A percentile compares a stretch with the other conserved stretches of the same genome.
Evolutionary conservation across 2,113 vertebrate genomes (phyloP).

Genomic region (Lophius piscatorius): DNA sequence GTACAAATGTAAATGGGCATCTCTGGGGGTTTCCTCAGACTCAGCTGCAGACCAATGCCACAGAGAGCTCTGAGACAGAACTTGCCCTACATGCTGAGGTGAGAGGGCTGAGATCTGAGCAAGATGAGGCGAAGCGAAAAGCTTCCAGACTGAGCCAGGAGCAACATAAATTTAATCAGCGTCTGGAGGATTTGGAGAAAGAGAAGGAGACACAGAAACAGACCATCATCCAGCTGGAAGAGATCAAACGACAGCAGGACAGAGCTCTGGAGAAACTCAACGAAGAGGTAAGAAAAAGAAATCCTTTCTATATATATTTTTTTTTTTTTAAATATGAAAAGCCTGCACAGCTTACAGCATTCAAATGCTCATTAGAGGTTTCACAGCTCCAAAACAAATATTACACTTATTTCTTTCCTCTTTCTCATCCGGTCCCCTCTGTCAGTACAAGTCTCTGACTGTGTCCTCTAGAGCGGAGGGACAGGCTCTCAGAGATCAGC

Average conservation of each 20-base stretch:
- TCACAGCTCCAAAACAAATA: background rate
- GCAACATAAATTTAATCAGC: slow-evolving; percentile 75
- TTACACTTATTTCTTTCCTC: slow-evolving; percentile 4
- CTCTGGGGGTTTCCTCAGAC: slow-evolving; percentile 46
- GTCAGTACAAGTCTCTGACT: slow-evolving; percentile 83
- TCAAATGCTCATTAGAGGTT: slow-evolving; percentile 9
- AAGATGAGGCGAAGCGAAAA: slow-evolving; percentile 82
- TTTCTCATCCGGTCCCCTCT: background rate
- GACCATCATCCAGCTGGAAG: slow-evolving; percentile 83
- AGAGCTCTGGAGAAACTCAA: slow-evolving; percentile 75
- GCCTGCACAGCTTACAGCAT: background rate
- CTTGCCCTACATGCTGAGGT: slow-evolving; percentile 81
- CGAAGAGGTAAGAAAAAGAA: slow-evolving; percentile 66
- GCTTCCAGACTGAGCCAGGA: slow-evolving; percentile 81
- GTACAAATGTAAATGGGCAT: background rate
- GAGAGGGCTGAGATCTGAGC: slow-evolving; percentile 79
- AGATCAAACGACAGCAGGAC: slow-evolving; percentile 84
- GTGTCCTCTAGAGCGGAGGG: slow-evolving; percentile 80
- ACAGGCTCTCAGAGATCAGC: slow-evolving; percentile 79
- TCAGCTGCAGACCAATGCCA: slow-evolving; percentile 66
- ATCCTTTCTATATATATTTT: background rate
- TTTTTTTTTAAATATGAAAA: background rate
- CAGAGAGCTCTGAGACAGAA: slow-evolving; percentile 75
- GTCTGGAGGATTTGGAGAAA: slow-evolving; percentile 79
- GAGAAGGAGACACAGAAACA: slow-evolving; percentile 85